phyloP scores from a whole-genome alignment of 2,888 invertebrate genomes.

The Lingula anatina region DNA sequence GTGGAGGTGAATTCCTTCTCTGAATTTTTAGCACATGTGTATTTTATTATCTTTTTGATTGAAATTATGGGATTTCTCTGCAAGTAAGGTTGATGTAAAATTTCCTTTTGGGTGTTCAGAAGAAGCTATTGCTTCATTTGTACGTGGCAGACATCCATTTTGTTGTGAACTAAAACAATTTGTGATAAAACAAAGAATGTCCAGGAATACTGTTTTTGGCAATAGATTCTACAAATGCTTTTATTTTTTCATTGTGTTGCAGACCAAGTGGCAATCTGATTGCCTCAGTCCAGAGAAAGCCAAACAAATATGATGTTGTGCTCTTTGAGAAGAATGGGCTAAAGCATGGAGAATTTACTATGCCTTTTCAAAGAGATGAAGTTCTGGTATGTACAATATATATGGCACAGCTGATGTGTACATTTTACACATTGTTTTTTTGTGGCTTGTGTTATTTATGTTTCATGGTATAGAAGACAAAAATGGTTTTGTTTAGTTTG shows the following conservation, averaged over 20 bases:
- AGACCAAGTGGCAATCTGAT: conserved; percentile 76
- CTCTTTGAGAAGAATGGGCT: conserved; percentile 91
- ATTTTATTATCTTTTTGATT: too few relatives aligned
- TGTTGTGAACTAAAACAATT: too few relatives aligned
- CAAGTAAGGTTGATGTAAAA: too few relatives aligned
- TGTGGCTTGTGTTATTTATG: background rate
- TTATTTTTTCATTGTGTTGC: conserved; percentile 57
- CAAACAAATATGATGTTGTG: conserved; percentile 64
- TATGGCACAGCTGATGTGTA: background rate
- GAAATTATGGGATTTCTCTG: too few relatives aligned
- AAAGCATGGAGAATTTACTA: conserved; percentile 71
- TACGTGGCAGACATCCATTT: too few relatives aligned
- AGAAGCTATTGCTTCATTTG: too few relatives aligned
- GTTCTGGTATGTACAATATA: conserved; percentile 49
- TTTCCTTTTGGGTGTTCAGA: too few relatives aligned
- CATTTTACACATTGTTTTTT: background rate
- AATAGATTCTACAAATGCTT: too few relatives aligned
- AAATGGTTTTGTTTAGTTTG: background rate
- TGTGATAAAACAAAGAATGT: too few relatives aligned
- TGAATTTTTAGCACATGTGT: too few relatives aligned
- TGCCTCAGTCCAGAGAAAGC: conserved; percentile 57
- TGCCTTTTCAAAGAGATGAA: conserved; percentile 58
- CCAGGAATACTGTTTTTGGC: too few relatives aligned
- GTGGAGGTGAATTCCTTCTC: conserved; percentile 52
- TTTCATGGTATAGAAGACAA: background rate